Evolutionary conservation across 2,113 vertebrate genomes (phyloP), one percentile per base, ranked within the genome.

Genomic region (Pipa parva): DNA sequence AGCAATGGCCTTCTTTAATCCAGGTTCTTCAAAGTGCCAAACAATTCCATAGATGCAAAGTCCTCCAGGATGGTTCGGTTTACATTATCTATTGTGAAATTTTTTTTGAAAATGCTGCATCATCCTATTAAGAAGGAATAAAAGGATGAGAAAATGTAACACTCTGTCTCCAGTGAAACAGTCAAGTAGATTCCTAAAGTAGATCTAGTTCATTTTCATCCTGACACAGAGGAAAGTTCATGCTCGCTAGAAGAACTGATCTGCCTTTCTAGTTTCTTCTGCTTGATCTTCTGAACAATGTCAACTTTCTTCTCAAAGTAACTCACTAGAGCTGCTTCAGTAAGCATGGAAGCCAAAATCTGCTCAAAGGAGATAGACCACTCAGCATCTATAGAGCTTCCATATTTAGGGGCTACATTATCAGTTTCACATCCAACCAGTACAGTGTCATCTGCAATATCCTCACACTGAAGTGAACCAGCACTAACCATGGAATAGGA

Each of bases 281-380:
- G 93, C 77, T 90, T 93, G 74, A 97, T 91, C 81, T 92, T 97
- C 57, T 72, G 78, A 7, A 80, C 76, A 56, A 98, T 84, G 77
- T 94, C 87, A 13, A 81, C 81, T 72, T 86, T 94, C 63, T 90
- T 94, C 79, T 99, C 97, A 50, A 99, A 98, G 80, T 93, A 99
- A 78, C 93, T 90, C 18, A 99, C 97, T 12, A 98, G 87, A 17
- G 90, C 90, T 0, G 92, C 79, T 82, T 99, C 97, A 0, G 96
- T 99, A 62, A 98, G 87, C 83, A 98, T 73, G 1, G 97, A 99
- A 2, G 97, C 97, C 61, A 99, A 81, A 69, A 98, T 92, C 87
- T 99, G 97, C 84, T 98, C 94, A 0, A 99, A 98, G 67, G 91
- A 93, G 78, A 98, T 94, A 4, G 94, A 93, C 97, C 97, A 98